phyloP scores from a whole-genome alignment of 2,797 vertebrate species.

The Centropyge bicolor region DNA sequence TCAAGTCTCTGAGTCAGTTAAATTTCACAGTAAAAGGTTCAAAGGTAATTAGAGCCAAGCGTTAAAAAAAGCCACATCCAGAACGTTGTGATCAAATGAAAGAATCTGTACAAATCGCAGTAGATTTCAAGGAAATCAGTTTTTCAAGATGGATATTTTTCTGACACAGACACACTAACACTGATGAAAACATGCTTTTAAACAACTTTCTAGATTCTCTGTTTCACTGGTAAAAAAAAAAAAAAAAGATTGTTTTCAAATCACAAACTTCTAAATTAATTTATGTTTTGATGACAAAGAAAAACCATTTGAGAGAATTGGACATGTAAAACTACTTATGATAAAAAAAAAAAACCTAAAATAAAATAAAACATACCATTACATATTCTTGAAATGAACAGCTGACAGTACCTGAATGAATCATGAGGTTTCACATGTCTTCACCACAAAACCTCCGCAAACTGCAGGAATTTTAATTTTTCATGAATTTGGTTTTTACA shows the following conservation, averaged over 20 bases:
- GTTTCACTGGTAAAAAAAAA: too few species aligned
- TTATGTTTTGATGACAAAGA: too few species aligned
- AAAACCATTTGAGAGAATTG: too few species aligned
- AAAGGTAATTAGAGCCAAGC: background rate
- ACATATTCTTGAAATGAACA: background rate
- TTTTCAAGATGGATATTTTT: too few species aligned
- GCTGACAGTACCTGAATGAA: background rate
- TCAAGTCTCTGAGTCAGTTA: background rate
- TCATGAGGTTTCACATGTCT: background rate
- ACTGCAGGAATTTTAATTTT: background rate
- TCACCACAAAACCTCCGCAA: background rate
- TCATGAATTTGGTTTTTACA: conserved; percentile 2
- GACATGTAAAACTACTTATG: background rate
- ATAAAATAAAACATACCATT: background rate
- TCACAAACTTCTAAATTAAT: background rate
- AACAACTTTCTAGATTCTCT: too few species aligned
- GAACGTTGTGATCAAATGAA: too few species aligned
- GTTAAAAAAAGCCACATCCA: background rate
- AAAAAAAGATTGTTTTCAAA: too few species aligned
- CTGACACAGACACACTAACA: too few species aligned
- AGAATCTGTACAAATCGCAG: too few species aligned
- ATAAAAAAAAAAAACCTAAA: background rate
- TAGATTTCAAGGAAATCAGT: too few species aligned
- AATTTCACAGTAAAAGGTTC: background rate
- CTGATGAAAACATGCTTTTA: too few species aligned